Percentiles rank a stretch among this genome's conserved stretches.
phyloP scores from a whole-genome alignment of 1,140 invertebrate species.

The Drosophila takahashii region DNA sequence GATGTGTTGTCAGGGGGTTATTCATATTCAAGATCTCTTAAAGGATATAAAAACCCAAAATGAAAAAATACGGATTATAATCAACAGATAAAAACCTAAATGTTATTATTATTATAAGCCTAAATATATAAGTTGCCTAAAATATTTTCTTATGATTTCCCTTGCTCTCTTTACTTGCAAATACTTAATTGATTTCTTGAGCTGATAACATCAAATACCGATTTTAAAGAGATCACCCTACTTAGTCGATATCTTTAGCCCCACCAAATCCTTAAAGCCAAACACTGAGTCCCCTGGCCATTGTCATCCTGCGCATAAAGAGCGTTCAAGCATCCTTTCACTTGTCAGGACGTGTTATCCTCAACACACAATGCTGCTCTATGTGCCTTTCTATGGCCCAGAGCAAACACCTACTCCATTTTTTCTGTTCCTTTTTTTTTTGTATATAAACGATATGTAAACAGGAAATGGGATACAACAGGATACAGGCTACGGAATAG shows the following conservation, averaged over 20 bases:
- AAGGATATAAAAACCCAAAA: background rate
- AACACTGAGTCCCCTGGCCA: slow-evolving; percentile 5
- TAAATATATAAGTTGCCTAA: too few species aligned
- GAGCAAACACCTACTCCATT: slow-evolving; percentile 71
- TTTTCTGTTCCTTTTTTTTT: slow-evolving; percentile 19
- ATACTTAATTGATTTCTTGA: too few species aligned
- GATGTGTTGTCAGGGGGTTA: background rate
- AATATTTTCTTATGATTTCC: too few species aligned
- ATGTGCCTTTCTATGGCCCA: slow-evolving; percentile 47
- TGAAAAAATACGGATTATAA: background rate
- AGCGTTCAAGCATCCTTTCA: slow-evolving; percentile 66
- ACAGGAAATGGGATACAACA: slow-evolving; percentile 72
- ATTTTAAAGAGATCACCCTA: background rate
- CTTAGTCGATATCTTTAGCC: background rate
- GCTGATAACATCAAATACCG: background rate
- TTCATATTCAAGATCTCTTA: background rate
- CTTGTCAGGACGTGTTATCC: slow-evolving; percentile 66
- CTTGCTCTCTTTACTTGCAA: too few species aligned
- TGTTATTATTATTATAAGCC: too few species aligned
- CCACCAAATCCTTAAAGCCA: slow-evolving; percentile 19
- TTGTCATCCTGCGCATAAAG: slow-evolving; percentile 23
- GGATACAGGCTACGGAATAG: slow-evolving; percentile 54
- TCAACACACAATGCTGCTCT: slow-evolving; percentile 25
- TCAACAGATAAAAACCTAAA: background rate
- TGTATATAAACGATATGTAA: slow-evolving; percentile 49